Evolutionary conservation across 2,888 invertebrate genomes (phyloP).

Genomic region (Congeria kusceri): DNA sequence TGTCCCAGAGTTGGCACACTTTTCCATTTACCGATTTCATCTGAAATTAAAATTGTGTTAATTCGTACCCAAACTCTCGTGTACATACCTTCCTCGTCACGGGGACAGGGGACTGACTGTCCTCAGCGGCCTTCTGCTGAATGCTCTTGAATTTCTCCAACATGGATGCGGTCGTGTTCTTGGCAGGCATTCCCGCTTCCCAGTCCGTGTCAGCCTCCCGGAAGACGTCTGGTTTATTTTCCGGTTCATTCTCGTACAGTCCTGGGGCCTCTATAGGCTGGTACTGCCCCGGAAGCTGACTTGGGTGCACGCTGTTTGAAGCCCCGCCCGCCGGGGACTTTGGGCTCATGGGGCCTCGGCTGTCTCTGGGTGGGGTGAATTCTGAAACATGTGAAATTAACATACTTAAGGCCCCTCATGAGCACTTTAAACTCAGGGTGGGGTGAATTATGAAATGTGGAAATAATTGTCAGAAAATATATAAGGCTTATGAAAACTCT

Average conservation of each 20-base stretch:
- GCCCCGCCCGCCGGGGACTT: constrained; percentile 71
- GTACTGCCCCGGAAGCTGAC: constrained; percentile 79
- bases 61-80: neutral
- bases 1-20: too few relatives aligned
- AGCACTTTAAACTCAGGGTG: too few relatives aligned
- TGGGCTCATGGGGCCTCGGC: constrained; percentile 68
- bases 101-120: constrained; percentile 69
- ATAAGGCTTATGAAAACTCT: too few relatives aligned
- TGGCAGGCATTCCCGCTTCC: constrained; percentile 83
- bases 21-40: too few relatives aligned
- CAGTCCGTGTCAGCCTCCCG: constrained; percentile 84
- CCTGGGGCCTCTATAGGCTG: constrained; percentile 69
- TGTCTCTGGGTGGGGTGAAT: constrained; percentile 79
- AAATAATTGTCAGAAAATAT: too few relatives aligned
- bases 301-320: constrained; percentile 74
- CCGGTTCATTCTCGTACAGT: constrained; percentile 79
- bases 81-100: constrained; percentile 73
- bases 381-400: constrained; percentile 41
- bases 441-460: too few relatives aligned
- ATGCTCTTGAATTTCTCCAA: constrained; percentile 95
- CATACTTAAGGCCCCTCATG: too few relatives aligned
- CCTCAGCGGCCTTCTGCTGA: constrained; percentile 85
- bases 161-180: constrained; percentile 93
- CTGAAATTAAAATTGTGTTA: too few relatives aligned
- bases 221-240: constrained; percentile 84